Percentiles rank a stretch among this genome's conserved stretches.
phyloP scores from a whole-genome alignment of 2,888 invertebrate genomes.

The Tetragonisca angustula region DNA sequence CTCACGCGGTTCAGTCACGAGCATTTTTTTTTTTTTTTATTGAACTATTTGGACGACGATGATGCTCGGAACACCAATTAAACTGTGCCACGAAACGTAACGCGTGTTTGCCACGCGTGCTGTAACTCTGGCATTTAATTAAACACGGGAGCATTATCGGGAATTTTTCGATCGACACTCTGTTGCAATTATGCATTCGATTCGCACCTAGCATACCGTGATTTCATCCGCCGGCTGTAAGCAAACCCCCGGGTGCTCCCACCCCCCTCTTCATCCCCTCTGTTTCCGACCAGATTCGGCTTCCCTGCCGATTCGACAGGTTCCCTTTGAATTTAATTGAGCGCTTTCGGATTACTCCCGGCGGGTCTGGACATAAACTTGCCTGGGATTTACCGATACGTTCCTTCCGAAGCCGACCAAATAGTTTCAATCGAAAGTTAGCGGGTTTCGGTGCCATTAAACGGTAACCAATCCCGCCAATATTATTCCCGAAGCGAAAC shows the following conservation, averaged over 20 bases:
- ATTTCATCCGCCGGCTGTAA: neutral
- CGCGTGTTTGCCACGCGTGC: neutral
- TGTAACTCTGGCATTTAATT: neutral
- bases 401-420: conserved; percentile 6
- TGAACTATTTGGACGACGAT: neutral
- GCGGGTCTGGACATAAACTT: conserved; percentile 42
- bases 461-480: conserved; percentile 29
- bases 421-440: conserved; percentile 40
- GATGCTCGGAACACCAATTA: neutral
- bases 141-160: neutral
- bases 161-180: conserved; percentile 10
- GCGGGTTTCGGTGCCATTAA: conserved; percentile 24
- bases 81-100: neutral
- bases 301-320: conserved; percentile 14
- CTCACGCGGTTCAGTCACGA: neutral
- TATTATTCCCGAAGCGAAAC: neutral
- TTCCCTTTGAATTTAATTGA: conserved; percentile 49
- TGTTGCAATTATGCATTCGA: conserved; percentile 18
- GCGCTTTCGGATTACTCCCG: conserved; percentile 27
- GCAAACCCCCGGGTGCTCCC: neutral
- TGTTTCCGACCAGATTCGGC: conserved; percentile 16
- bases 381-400: conserved; percentile 47
- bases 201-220: conserved; percentile 4
- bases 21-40: neutral
- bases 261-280: too few species aligned